Base-by-base conservation (phyloP, 2,888 invertebrate species). In the Halictus quadricinctus region DNA sequence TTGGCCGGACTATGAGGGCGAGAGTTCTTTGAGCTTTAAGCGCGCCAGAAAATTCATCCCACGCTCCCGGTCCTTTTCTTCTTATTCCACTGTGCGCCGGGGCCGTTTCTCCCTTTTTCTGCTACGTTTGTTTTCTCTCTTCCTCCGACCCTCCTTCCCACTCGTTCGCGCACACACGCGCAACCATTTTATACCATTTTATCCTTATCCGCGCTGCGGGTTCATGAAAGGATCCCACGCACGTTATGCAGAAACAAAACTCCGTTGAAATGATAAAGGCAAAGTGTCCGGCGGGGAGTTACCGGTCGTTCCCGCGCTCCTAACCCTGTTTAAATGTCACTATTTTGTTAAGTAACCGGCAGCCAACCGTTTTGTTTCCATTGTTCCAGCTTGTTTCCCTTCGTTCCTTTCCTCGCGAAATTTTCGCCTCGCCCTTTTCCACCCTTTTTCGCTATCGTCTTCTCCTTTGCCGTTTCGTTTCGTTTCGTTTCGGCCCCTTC, bases 21-120 rank as follows among this genome's bases (percentile, higher is more conserved):
- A 81, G 86, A 83, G 89, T 90, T 88, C 90, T 90, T 90, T 90
- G 90, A 90, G 90, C 85, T 89, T 88, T 88, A 90, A 90, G 88
- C 90, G 88, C 84, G 85, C 83, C 90, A 85, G 89, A 90, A 89
- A 90, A 90, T 90, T 87, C 90, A 88, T 89, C 83, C 88, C 87
- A 75, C 85, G 84, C 60, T 41, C 58, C 54, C 13, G 25, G 36
- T 60, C 2, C 72, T 15, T 48, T 60, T 36, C 48, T 72, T 41
- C 69, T 76, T 25, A 18, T 70, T 12, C 54, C 36, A 58, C 18
- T 58, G n/a, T 64, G 4, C 12, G 18, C 8, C 29, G 15, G 12
- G 15, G 12, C 70, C 21, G 29, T 54, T 15, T 13, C 36, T 50
- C 1, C 64, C 36, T 5, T 72, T 41, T 64, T 64, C 64, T 7